A percentile compares a stretch with the other conserved stretches of the same genome.
These are phyloP conservation scores for Lysandra bellargus DNA, from an alignment of 2,888 invertebrate genomes.

Conservation along the genomic window DNA sequence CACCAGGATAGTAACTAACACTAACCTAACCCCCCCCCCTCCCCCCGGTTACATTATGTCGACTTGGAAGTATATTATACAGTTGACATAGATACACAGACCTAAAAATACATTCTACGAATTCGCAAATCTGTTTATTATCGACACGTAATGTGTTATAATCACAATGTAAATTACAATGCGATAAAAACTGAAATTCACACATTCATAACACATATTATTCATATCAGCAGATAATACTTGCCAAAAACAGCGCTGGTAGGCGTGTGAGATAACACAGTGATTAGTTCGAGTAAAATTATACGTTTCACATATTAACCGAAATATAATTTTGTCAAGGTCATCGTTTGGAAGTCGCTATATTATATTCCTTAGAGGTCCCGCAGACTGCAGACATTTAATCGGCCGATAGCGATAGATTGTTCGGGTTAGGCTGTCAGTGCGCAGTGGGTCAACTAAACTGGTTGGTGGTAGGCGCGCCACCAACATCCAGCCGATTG, in stretches of 20 bases:
- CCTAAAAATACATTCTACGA: background rate
- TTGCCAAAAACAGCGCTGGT: conserved; percentile 1
- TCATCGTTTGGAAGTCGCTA: background rate
- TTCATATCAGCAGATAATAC: background rate
- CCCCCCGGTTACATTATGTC: background rate
- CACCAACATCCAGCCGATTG: too few relatives aligned
- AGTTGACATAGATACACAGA: too few relatives aligned
- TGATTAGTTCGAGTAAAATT: background rate
- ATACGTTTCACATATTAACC: background rate
- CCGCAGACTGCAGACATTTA: too few relatives aligned
- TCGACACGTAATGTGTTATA: background rate
- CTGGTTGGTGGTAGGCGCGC: too few relatives aligned
- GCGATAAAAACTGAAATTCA: background rate
- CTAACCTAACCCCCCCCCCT: too few relatives aligned
- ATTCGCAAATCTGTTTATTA: background rate
- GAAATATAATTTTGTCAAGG: background rate
- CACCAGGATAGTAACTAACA: too few relatives aligned
- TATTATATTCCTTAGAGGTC: too few relatives aligned
- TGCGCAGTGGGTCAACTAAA: too few relatives aligned
- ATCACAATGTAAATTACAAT: background rate
- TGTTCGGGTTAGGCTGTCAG: too few relatives aligned
- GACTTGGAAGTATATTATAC: background rate
- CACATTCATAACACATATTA: background rate
- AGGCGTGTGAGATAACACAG: conserved; percentile 7
- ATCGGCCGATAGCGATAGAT: too few relatives aligned